Evolutionary conservation across 2,113 vertebrate species (phyloP), one percentile per base, ranked within the genome.

Genomic region (Polypterus bichir): DNA sequence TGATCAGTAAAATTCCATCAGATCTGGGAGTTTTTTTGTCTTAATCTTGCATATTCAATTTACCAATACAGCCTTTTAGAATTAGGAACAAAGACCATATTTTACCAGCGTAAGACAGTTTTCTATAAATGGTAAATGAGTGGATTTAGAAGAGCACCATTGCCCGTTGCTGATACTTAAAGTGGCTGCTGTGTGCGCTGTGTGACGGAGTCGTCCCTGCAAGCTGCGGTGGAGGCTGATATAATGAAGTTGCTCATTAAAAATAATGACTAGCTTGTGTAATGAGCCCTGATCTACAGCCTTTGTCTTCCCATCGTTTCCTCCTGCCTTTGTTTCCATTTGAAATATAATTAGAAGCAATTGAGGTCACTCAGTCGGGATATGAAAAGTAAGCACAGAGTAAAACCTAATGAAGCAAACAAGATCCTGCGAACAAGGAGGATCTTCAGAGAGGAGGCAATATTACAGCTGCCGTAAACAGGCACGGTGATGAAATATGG

Each of bases 201-300:
- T 27, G 27, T 27, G 27, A 27, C 27, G 27, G 27, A 27, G 27
- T 27, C 27, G 27, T 27, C 27, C 27, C 27, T 27, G 27, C 27
- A 27, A 27, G 27, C 27, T 27, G 27, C 27, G 27, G 49, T 49
- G 80, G 70, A 82, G 76, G 70, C 66, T 73, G 71, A 80, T 78
- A 74, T 77, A 80, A 79, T 77, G 64, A 71, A 81, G 72, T 76
- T 78, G 49, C 70, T 83, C 78, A 80, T 83, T 86, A 86, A 85
- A 85, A 85, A 84, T 82, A 84, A 88, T 73, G 74, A 84, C 71
- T 71, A 71, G 62, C 58, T 62, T 79, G 72, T 74, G 60, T 80
- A 83, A 82, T 75, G 67, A 84, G 66, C 64, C 64, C 71, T 79
- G 72, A 81, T 81, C 73, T 81, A 79, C 65, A 79, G 60, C 58